A percentile compares a stretch with the other conserved stretches of the same genome.
Conservation (phyloP, 2,113 vertebrate species). For the Cryptomyrus ogoouensis region DNA sequence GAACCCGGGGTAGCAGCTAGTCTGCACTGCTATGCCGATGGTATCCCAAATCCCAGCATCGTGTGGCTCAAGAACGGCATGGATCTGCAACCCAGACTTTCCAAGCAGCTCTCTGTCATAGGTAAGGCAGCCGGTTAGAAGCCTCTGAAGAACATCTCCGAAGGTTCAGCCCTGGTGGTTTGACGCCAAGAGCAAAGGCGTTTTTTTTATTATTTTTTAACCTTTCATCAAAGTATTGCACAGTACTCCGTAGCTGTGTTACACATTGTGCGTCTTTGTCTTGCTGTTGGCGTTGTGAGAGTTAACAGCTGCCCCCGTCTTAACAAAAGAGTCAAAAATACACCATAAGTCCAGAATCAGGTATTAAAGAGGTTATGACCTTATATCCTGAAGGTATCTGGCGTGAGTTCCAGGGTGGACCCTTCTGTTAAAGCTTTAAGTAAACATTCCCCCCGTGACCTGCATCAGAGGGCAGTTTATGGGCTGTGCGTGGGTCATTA, state of each 20-base stretch:
- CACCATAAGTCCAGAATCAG: not conserved
- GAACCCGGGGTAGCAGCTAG: slow-evolving; percentile 85
- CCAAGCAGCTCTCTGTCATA: slow-evolving; percentile 76
- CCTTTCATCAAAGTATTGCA: not conserved
- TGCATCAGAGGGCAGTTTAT: slow-evolving; percentile 57
- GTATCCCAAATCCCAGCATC: slow-evolving; percentile 85
- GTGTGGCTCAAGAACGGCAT: slow-evolving; percentile 93
- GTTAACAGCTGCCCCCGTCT: not conserved
- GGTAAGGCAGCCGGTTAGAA: slow-evolving; percentile 53
- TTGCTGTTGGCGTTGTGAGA: not conserved
- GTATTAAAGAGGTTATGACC: not conserved
- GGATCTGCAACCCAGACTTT: slow-evolving; percentile 71
- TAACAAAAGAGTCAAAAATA: not conserved
- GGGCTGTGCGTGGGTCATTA: slow-evolving; percentile 54
- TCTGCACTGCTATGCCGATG: slow-evolving; percentile 82
- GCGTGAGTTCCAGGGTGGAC: not conserved
- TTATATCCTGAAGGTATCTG: not conserved
- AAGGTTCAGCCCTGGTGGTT: not conserved
- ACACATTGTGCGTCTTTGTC: not conserved
- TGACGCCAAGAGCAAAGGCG: not conserved
- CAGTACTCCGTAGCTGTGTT: not conserved
- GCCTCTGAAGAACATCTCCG: not conserved
- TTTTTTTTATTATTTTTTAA: not conserved
- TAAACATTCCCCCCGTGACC: slow-evolving; percentile 29
- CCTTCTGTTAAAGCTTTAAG: not conserved